These are phyloP conservation scores for Leptoclinus maculatus DNA, from an alignment of 2,797 vertebrate genomes.

Conservation along the genomic window DNA sequence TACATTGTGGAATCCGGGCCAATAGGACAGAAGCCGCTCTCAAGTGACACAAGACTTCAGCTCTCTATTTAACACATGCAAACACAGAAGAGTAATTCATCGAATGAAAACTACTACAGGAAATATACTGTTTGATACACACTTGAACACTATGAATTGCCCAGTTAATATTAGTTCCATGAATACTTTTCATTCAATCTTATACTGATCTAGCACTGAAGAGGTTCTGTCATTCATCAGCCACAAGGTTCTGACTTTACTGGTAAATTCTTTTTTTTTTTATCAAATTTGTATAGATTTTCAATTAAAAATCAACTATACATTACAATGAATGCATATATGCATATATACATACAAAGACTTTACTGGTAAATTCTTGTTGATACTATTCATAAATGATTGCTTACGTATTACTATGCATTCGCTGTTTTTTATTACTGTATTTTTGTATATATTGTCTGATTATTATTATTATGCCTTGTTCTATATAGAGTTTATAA, in stretches of 20 bases:
- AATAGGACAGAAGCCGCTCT: constrained; percentile 5
- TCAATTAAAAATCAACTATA: no score
- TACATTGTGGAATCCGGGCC: constrained; percentile 21
- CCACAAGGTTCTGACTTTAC: not conserved
- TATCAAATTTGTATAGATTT: no score
- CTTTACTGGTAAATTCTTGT: constrained; percentile 26
- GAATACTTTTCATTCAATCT: not conserved
- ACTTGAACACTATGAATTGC: not conserved
- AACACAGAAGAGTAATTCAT: constrained; percentile 30
- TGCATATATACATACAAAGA: no score
- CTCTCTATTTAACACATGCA: constrained; percentile 63
- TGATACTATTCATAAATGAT: constrained; percentile 16
- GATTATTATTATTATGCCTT: not conserved
- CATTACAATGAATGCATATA: no score
- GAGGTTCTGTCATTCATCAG: constrained; percentile 46
- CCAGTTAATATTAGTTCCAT: not conserved
- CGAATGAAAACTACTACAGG: constrained; percentile 3
- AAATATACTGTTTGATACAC: constrained; percentile 34
- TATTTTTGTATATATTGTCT: no score
- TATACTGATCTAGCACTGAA: constrained; percentile 3
- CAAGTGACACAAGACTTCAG: constrained; percentile 49
- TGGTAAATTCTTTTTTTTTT: constrained; percentile 35
- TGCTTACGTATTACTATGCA: not conserved
- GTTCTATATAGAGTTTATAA: not conserved
- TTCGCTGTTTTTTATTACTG: not conserved